These are phyloP conservation scores for Clusia tigrina DNA, from an alignment of 2,888 invertebrate species.

Conservation along the genomic window DNA sequence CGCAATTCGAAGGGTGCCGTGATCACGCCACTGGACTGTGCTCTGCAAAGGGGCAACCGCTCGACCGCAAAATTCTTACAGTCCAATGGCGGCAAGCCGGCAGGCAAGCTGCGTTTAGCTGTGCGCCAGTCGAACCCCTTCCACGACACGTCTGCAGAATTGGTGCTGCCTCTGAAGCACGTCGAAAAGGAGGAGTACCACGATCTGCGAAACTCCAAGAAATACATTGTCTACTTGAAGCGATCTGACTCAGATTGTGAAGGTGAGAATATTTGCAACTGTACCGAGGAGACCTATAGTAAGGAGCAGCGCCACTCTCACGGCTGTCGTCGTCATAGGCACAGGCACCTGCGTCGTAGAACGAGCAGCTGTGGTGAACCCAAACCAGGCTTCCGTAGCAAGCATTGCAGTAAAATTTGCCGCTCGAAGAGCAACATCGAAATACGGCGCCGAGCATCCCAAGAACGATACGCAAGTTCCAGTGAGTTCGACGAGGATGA, in stretches of 20 bases:
- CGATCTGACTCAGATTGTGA: conserved; percentile 55
- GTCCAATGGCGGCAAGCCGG: conserved; percentile 87
- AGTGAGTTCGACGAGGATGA: conserved; percentile 62
- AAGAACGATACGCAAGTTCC: conserved; percentile 57
- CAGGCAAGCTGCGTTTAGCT: conserved; percentile 70
- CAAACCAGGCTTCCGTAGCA: conserved; percentile 45
- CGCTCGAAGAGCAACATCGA: conserved; percentile 65
- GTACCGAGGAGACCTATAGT: conserved; percentile 56
- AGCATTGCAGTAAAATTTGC: conserved; percentile 57
- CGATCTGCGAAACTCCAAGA: conserved; percentile 57
- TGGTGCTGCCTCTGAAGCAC: conserved; percentile 61
- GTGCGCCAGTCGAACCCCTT: conserved; percentile 61
- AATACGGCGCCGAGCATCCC: conserved; percentile 54
- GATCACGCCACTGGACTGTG: conserved; percentile 91
- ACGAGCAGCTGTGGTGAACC: conserved; percentile 62
- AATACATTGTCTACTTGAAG: conserved; percentile 58
- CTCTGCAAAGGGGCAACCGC: conserved; percentile 83
- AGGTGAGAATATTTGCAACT: conserved; percentile 47
- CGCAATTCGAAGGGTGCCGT: conserved; percentile 83
- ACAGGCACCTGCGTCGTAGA: conserved; percentile 53
- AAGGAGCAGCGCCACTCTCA: conserved; percentile 56
- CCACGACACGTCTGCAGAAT: conserved; percentile 52
- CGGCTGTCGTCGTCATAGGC: conserved; percentile 54
- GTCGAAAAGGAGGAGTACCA: conserved; percentile 60
- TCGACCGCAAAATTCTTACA: conserved; percentile 93